Evolutionary conservation across 2,113 vertebrate species (phyloP), one percentile per base, ranked within the genome.

Genomic region (Anthoscopus minutus): DNA sequence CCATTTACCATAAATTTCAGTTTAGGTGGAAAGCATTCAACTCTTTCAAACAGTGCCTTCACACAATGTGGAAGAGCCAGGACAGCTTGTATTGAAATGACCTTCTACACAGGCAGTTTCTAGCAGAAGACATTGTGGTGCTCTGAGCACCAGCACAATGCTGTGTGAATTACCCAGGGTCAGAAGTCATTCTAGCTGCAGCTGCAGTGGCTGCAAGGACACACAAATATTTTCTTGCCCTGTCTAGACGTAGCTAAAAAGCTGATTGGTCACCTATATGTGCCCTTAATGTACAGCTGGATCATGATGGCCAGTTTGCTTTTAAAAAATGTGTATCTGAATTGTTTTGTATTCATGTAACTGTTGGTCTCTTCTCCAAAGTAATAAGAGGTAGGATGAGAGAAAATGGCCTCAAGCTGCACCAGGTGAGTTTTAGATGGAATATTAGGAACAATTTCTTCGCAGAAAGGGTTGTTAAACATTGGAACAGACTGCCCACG

Each of bases 341-440:
- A 33, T 18, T 4, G 1, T 15, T 78, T 42, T 57, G 73, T 58
- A 31, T 48, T 74, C 0, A 0, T 40, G 0, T 11, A 35, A 10
- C 16, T 85, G 35, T 35, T 69, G 11, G 10, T 56, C 25, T 56
- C 35, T 61, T 47, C 56, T 77, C 56, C 40, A 13, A 31, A 56
- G 8, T 33, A 37, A 15, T 22, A 27, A 54, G 40, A 40, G 25
- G 42, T 10, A 48, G 35, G 35, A 42, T 54, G 48, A 62, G 22
- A 61, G 22, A 62, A 83, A 69, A 69, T 37, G 25, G 31, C 21
- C 12, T 61, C 25, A 56, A 40, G 10, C 42, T 54, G 18, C 10
- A 23, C 47, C 7, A 37, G 48, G 10, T 19, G 47, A 23, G 31
- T 15, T 82, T 69, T 56, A 27, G 25, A 35, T 31, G 19, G 15